Conservation (phyloP, 2,113 vertebrate species). For the Chloroceryle aenea region DNA sequence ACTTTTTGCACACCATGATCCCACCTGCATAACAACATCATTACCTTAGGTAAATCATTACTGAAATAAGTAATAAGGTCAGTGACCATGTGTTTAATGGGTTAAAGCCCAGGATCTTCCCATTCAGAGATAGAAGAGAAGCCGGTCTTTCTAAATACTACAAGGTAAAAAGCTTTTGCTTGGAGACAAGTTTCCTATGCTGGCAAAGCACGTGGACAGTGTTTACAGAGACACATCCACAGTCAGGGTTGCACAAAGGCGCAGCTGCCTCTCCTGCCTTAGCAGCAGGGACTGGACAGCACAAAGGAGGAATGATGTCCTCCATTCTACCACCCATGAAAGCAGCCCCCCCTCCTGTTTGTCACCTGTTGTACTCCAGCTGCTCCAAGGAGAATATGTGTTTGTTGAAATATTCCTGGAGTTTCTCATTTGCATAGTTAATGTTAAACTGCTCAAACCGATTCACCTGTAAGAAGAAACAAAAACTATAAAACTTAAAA, state of each 20-base stretch:
- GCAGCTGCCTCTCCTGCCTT: background rate
- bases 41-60: background rate
- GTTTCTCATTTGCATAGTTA: slow-evolving; percentile 94
- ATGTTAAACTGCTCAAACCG: slow-evolving; percentile 95
- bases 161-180: background rate
- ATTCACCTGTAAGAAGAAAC: slow-evolving; percentile 82
- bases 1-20: background rate
- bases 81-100: background rate
- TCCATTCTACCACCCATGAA: background rate
- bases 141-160: background rate
- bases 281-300: background rate
- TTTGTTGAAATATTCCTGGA: slow-evolving; percentile 95
- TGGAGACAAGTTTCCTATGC: background rate
- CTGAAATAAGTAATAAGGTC: background rate
- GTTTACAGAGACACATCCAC: background rate
- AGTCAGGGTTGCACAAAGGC: background rate
- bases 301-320: background rate
- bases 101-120: background rate
- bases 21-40: background rate
- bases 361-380: slow-evolving; percentile 92
- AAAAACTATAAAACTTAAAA: background rate
- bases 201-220: background rate
- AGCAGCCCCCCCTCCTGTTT: background rate
- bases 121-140: background rate
- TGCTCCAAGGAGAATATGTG: slow-evolving; percentile 95